Evolutionary conservation across 1,140 invertebrate species (phyloP), one percentile per base, ranked within the genome.

Genomic region (Scaptomyza hsui): DNA sequence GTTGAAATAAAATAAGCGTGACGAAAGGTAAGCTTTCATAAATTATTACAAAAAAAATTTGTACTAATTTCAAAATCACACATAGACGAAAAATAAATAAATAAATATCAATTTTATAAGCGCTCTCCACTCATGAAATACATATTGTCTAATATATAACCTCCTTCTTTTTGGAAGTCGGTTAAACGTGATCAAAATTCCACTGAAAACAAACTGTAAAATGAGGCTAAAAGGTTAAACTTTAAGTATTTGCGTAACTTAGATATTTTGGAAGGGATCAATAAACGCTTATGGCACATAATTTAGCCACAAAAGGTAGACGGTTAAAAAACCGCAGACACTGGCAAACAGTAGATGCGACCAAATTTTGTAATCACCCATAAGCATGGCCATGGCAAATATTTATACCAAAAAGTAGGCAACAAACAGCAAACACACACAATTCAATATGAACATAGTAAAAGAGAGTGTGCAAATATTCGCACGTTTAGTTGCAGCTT

Each of bases 321-420:
- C n/a, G 32, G 32, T 9, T n/a, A 37, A n/a, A 1, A 3, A 37
- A n/a, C 32, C 32, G 12, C 32, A 10, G 32, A 35, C 32, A 35
- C 9, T 35, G 10, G 12, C 32, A n/a, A 37, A 37, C 4, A 12
- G 12, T n/a, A 37, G 32, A n/a, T 37, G 32, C 12, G 32, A 12
- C 32, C 12, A n/a, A 37, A 37, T 37, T 29, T 29, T n/a, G 32
- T 37, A 37, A 37, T 37, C 32, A 37, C 12, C 32, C 10, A n/a
- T 37, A 37, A 37, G 32, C 32, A 12, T n/a, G 76, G 55, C 63
- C 29, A 24, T 18, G 39, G 59, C 64, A 79, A 79, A 80, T 79
- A 79, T 80, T 80, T 65, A 39, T 24, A 45, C 48, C 44, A 16
- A 63, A 74, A 78, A 37, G 63, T 47, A 64, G 70, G 67, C 79